A percentile compares a stretch with the other conserved stretches of the same genome.
phyloP scores from a whole-genome alignment of 2,888 invertebrate genomes.

The Drosophila imparisetae region DNA sequence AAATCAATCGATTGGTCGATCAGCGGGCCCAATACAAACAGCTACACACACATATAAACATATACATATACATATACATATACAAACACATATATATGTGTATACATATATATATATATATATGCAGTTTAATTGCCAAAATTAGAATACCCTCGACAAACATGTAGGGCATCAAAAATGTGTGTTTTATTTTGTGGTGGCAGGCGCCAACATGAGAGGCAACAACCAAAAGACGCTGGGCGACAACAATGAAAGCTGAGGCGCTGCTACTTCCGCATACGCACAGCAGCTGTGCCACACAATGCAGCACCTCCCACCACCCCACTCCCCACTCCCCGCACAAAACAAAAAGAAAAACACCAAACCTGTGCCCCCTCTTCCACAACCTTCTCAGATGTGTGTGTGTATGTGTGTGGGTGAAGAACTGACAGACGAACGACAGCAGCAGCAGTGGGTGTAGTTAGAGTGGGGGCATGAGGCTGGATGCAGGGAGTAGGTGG shows the following conservation, averaged over 20 bases:
- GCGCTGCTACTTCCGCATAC: constrained; percentile 54
- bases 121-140: neutral
- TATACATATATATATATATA: neutral
- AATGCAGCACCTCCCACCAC: constrained; percentile 4
- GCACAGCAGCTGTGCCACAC: constrained; percentile 36
- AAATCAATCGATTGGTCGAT: neutral
- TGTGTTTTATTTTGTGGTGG: constrained; percentile 40
- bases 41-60: neutral
- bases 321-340: neutral
- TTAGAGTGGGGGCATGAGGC: neutral
- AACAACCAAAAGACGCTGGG: constrained; percentile 13
- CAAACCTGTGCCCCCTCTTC: neutral
- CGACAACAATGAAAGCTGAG: constrained; percentile 51
- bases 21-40: neutral
- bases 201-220: constrained; percentile 47
- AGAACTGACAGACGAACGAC: constrained; percentile 50
- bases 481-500: neutral
- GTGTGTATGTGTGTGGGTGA: constrained; percentile 11
- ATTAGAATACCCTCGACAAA: constrained; percentile 19
- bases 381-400: neutral
- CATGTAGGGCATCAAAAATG: constrained; percentile 24
- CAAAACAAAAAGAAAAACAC: constrained; percentile 1
- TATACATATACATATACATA: neutral
- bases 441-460: constrained; percentile 1
- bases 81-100: neutral